These are phyloP conservation scores for Drosophila tripunctata DNA, from an alignment of 2,888 invertebrate species.

Conservation along the genomic window DNA sequence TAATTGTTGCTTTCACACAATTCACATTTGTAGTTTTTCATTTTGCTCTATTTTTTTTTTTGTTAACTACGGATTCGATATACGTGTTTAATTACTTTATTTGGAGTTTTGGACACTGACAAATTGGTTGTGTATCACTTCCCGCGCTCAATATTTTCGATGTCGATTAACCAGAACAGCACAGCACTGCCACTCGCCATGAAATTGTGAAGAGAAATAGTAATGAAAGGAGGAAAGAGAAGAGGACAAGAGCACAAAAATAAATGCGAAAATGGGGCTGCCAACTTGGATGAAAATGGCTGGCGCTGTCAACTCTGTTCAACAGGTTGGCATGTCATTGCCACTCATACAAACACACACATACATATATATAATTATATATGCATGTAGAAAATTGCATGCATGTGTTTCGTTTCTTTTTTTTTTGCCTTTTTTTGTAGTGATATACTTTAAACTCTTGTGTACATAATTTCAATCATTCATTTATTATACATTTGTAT, in stretches of 20 bases:
- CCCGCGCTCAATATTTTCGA: constrained; percentile 67
- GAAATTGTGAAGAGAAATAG: constrained; percentile 43
- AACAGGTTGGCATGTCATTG: constrained; percentile 44
- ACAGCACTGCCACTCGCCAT: constrained; percentile 53
- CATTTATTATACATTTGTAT: constrained; percentile 32
- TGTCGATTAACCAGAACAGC: constrained; percentile 48
- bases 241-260: constrained; percentile 39
- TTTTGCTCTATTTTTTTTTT: not conserved
- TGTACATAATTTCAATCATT: constrained; percentile 5
- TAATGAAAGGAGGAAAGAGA: constrained; percentile 40
- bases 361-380: not conserved
- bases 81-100: constrained; percentile 33
- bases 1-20: not conserved
- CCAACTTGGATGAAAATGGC: constrained; percentile 25
- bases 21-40: no score
- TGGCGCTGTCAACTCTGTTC: constrained; percentile 44
- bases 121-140: constrained; percentile 51
- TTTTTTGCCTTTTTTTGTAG: no score
- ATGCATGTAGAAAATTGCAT: not conserved
- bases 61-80: constrained; percentile 2
- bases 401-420: not conserved
- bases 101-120: constrained; percentile 30
- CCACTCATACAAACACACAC: not conserved
- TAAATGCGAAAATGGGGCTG: constrained; percentile 23
- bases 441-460: no score